phyloP scores from a whole-genome alignment of 1,140 invertebrate genomes.

The Trichonephila clavata region DNA sequence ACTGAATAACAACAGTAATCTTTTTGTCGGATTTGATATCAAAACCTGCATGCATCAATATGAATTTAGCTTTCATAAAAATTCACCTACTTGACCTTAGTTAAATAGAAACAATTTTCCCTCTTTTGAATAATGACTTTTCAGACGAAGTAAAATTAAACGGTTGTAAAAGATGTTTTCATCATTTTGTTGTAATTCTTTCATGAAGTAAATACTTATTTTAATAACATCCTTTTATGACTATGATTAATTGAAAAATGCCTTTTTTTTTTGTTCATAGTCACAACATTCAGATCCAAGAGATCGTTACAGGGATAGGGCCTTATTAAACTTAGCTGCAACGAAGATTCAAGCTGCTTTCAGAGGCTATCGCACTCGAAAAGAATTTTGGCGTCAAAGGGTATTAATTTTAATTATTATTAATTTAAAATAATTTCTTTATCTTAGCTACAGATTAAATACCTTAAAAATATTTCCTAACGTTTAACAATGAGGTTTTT shows the following conservation, averaged over 20 bases:
- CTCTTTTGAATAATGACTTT: background rate
- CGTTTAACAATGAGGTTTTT: no score
- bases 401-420: background rate
- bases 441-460: background rate
- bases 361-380: constrained; percentile 86
- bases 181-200: no score
- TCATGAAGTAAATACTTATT: background rate
- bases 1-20: no score
- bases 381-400: constrained; percentile 80
- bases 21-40: no score
- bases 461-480: no score
- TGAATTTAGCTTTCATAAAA: background rate
- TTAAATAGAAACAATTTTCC: background rate
- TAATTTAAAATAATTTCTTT: background rate
- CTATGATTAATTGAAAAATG: no score
- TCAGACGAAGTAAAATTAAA: no score
- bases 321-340: constrained; percentile 82
- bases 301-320: background rate
- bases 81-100: background rate
- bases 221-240: background rate
- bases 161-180: no score
- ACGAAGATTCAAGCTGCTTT: constrained; percentile 89
- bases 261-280: no score
- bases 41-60: no score
- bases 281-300: background rate